Evolutionary conservation across 2,113 vertebrate species (phyloP), one percentile per base, ranked within the genome.

Genomic region (Porphyrio hochstetteri): DNA sequence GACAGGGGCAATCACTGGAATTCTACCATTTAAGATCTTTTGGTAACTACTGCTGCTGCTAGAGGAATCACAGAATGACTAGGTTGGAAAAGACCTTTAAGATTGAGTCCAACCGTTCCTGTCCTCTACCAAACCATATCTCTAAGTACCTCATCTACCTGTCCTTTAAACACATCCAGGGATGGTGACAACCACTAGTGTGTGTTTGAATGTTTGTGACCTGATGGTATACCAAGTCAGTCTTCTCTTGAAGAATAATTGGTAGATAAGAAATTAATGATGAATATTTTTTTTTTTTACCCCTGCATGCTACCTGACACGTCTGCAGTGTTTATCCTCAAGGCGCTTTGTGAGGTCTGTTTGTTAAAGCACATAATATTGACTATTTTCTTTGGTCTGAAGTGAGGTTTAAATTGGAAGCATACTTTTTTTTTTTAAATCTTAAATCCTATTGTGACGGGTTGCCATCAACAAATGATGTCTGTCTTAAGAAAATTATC

Each of bases 351-450:
- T 55, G 21, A 81, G 15, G 19, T 9, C 31, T 31, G 21, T 23
- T 86, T 16, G 29, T 48, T 72, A 72, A 91, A 61, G 13, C 13
- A 29, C 4, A 5, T 53, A 36, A 11, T 31, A 6, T 24, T 60
- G 42, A 11, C 11, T 64, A 2, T 40, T 89, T 77, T 40, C 36
- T 81, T 81, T 65, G 9, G 15, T 80, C 44, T 69, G 63, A 77
- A 61, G 10, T 64, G 29, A 42, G 15, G 18, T 83, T 63, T 80
- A 27, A 10, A 75, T 75, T 82, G 59, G 33, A 87, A 48, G n/a
- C 1, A 1, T 28, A 6, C 3, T 46, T 36, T 35, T 48, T 36
- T 6, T 27, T n/a, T n/a, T n/a, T n/a, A n/a, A n/a, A n/a, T n/a
- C 46, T 48, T 48, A 48, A 48, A 48, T 4, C 48, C 21, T 70